These are phyloP conservation scores for Drosophila burlai DNA, from an alignment of 1,140 invertebrate genomes.

Conservation along the genomic window DNA sequence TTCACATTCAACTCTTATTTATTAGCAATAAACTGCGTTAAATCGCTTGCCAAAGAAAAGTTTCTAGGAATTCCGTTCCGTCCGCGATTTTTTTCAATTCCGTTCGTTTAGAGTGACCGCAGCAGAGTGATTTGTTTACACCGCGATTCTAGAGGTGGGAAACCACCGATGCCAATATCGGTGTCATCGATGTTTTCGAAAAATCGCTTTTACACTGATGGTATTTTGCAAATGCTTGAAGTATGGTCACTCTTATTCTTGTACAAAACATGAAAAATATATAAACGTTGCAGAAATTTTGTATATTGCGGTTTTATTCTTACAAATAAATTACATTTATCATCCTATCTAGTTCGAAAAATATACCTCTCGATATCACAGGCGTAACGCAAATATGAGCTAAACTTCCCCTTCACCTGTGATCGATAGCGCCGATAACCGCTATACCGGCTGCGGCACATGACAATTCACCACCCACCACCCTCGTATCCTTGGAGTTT, in stretches of 20 bases:
- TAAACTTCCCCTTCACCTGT: neutral
- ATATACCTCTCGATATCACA: neutral
- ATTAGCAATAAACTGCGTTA: neutral
- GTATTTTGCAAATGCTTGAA: neutral
- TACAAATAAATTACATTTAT: neutral
- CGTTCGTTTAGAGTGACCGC: conserved; percentile 6
- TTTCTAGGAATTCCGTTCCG: neutral
- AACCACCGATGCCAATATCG: no score
- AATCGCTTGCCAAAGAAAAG: neutral
- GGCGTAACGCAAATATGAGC: conserved; percentile 4
- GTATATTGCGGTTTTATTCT: no score
- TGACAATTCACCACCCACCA: conserved; percentile 21
- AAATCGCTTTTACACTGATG: no score
- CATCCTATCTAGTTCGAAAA: neutral
- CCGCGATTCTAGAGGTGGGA: neutral
- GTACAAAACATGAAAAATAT: neutral
- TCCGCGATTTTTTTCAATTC: conserved; percentile 8
- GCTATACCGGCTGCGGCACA: conserved; percentile 49
- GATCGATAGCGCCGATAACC: conserved; percentile 37
- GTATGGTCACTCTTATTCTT: neutral
- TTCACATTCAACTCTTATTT: conserved; percentile 5
- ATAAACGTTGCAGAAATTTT: neutral
- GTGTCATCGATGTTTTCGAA: no score
- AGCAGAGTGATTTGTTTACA: conserved; percentile 1
- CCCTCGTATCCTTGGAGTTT: conserved; percentile 66